These are phyloP conservation scores for Agapornis roseicollis DNA, from an alignment of 2,113 vertebrate genomes.

Conservation along the genomic window DNA sequence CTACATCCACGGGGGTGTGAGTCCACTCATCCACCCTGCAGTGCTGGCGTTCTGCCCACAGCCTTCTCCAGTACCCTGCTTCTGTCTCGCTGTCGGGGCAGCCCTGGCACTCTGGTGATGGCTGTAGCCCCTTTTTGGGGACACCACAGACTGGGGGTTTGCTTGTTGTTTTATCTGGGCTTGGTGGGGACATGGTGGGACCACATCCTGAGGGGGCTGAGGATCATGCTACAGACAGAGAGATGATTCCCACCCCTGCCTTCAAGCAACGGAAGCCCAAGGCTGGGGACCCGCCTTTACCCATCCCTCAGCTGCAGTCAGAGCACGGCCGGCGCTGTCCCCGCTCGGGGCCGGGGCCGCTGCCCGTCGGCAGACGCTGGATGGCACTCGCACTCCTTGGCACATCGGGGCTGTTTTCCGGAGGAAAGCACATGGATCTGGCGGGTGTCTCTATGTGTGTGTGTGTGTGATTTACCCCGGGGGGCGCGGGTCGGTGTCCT, in stretches of 20 bases:
- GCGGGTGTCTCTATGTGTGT: not conserved
- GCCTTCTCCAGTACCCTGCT: not conserved
- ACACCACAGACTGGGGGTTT: not conserved
- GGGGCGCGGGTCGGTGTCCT: not conserved
- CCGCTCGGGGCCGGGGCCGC: not conserved
- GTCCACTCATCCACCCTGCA: not conserved
- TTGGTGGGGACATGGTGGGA: not conserved
- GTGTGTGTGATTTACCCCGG: not conserved
- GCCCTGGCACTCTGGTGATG: not conserved
- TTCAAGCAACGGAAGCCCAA: not conserved
- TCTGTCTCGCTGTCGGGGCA: not conserved
- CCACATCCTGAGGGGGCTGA: not conserved
- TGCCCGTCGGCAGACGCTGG: not conserved
- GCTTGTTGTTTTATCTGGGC: not conserved
- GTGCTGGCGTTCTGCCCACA: rapidly evolving
- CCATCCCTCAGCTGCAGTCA: not conserved
- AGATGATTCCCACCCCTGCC: not conserved
- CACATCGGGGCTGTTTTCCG: not conserved
- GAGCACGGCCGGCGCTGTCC: not conserved
- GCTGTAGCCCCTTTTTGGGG: not conserved
- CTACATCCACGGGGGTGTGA: rapidly evolving
- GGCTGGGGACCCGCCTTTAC: not conserved
- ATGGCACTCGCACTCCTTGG: conserved; percentile 31
- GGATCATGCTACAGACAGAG: not conserved
- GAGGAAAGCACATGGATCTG: not conserved